Conservation (phyloP, 2,113 vertebrate genomes). For the Vireo altiloquus region DNA sequence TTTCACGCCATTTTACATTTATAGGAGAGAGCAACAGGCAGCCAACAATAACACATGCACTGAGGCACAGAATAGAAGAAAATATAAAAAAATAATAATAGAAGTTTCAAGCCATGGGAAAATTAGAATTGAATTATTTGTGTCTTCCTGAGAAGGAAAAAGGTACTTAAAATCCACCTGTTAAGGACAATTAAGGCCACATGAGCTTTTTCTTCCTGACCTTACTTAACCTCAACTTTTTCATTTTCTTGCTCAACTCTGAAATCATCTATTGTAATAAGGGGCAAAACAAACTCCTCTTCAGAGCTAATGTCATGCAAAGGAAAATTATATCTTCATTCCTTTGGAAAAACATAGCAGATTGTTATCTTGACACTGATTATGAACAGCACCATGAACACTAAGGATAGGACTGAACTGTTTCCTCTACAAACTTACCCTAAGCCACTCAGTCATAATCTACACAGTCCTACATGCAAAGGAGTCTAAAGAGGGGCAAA, state of each 20-base stretch:
- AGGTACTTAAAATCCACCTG: neutral
- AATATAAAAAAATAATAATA: neutral
- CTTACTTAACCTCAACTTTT: constrained; percentile 10
- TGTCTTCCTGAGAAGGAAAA: neutral
- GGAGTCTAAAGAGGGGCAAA: neutral
- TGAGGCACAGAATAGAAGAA: neutral
- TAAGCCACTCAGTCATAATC: neutral
- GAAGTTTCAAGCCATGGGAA: neutral
- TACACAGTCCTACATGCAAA: too few species aligned
- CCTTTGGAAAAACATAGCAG: constrained; percentile 20
- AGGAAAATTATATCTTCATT: constrained; percentile 15
- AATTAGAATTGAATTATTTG: neutral
- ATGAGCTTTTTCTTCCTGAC: neutral
- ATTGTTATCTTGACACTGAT: constrained; percentile 22
- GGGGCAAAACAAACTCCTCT: constrained; percentile 18
- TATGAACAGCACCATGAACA: neutral
- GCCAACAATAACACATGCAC: neutral
- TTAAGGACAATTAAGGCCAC: neutral
- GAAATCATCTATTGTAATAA: neutral
- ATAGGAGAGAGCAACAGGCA: neutral
- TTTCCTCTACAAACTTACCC: neutral
- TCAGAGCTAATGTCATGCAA: neutral
- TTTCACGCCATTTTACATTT: neutral
- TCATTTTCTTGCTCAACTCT: constrained; percentile 26
- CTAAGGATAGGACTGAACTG: neutral